Evolutionary conservation across 2,797 vertebrate species (phyloP).

Genomic region (Clarias fuscus): DNA sequence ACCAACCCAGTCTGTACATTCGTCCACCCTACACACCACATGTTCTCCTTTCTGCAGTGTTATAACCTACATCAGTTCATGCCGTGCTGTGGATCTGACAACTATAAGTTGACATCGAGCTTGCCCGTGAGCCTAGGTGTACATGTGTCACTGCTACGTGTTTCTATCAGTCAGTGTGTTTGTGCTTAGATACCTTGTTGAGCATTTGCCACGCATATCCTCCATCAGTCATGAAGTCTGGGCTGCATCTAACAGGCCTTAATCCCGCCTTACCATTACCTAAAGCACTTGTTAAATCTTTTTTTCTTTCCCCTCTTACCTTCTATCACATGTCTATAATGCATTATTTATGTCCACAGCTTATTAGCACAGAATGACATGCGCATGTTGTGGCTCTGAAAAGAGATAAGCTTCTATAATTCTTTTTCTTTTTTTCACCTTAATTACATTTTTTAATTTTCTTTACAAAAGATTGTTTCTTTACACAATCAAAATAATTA

Average conservation of each 20-base stretch:
- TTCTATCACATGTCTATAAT: background rate
- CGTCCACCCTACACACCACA: background rate
- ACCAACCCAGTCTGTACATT: conserved; percentile 23
- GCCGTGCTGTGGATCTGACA: background rate
- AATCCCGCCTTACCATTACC: conserved; percentile 38
- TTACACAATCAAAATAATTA: no score
- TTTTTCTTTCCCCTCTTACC: background rate
- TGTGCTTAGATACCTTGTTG: conserved; percentile 12
- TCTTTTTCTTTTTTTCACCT: background rate
- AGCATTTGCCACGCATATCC: conserved; percentile 47
- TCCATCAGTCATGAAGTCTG: conserved; percentile 47
- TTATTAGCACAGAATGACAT: background rate
- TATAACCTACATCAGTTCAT: background rate
- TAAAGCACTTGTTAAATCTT: background rate
- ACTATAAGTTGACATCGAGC: background rate
- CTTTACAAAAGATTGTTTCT: no score
- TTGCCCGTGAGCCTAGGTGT: background rate
- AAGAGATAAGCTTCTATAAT: conserved; percentile 20
- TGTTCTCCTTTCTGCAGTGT: background rate
- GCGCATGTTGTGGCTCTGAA: background rate
- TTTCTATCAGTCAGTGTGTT: conserved; percentile 34
- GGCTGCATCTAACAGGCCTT: conserved; percentile 40
- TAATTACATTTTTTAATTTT: no score
- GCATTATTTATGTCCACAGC: background rate
- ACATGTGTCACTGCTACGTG: background rate